A percentile compares a stretch with the other conserved stretches of the same genome.
Conservation (phyloP, 1,140 invertebrate genomes). For the Scaptomyza montana region DNA sequence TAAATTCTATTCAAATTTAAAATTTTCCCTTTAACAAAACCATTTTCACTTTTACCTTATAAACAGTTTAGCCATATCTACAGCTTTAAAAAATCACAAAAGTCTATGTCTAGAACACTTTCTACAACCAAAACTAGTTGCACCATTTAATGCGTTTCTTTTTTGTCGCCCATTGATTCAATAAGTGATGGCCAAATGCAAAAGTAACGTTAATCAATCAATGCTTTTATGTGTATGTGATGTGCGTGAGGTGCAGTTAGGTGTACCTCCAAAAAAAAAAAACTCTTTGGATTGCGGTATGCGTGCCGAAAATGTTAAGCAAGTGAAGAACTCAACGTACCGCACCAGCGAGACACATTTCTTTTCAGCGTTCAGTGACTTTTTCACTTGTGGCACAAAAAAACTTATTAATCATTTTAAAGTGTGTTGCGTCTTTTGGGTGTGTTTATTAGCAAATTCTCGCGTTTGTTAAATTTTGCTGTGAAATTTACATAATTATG, state of each 20-base stretch:
- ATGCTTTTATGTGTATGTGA: constrained; percentile 6
- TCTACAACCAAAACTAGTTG: constrained; percentile 45
- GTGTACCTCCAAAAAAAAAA: constrained; percentile 11
- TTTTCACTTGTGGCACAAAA: not conserved
- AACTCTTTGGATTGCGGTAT: constrained; percentile 10
- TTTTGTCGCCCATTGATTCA: constrained; percentile 15
- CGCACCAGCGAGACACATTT: constrained; percentile 1
- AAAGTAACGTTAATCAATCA: constrained; percentile 40
- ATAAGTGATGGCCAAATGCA: constrained; percentile 4
- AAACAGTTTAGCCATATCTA: too few relatives aligned
- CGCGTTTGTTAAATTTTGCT: constrained; percentile 12
- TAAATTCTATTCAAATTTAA: not conserved
- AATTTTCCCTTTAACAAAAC: not conserved
- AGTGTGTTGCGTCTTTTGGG: constrained; percentile 2
- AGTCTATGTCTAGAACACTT: constrained; percentile 50
- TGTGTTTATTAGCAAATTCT: constrained; percentile 35
- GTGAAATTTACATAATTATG: constrained; percentile 45
- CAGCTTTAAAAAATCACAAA: not conserved
- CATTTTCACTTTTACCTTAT: constrained; percentile 24
- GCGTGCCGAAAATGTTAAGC: constrained; percentile 48
- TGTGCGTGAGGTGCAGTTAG: constrained; percentile 22
- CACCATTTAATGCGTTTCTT: constrained; percentile 18
- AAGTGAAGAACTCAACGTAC: constrained; percentile 13
- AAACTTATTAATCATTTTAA: constrained; percentile 38
- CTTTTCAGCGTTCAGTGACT: constrained; percentile 59